A percentile compares a stretch with the other conserved stretches of the same genome.
These are phyloP conservation scores for Hyposoter didymator DNA, from an alignment of 2,888 invertebrate species.

Conservation along the genomic window DNA sequence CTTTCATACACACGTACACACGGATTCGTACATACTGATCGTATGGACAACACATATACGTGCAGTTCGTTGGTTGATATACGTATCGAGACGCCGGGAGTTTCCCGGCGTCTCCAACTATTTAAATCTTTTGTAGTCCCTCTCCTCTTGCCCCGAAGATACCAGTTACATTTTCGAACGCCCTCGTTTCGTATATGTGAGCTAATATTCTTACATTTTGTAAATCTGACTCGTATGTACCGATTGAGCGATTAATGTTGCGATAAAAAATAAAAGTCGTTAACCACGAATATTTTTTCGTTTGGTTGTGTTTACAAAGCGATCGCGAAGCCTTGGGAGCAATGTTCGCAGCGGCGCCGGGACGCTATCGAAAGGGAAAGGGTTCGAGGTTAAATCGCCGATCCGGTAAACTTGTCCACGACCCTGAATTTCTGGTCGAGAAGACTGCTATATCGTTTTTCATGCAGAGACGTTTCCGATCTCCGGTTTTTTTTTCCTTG, in stretches of 20 bases:
- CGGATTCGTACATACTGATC: not conserved
- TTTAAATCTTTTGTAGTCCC: constrained; percentile 79
- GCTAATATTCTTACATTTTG: not conserved
- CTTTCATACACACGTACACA: constrained; percentile 13
- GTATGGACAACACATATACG: not conserved
- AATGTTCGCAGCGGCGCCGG: not conserved
- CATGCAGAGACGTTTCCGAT: not conserved
- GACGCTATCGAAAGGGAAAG: not conserved
- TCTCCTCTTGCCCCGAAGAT: constrained; percentile 52
- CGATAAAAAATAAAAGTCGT: constrained; percentile 25
- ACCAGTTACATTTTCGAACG: constrained; percentile 3
- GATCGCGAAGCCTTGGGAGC: constrained; percentile 9
- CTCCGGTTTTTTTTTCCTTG: not conserved
- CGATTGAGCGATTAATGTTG: constrained; percentile 13
- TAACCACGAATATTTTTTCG: constrained; percentile 19
- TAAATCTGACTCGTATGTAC: constrained; percentile 10
- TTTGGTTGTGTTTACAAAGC: constrained; percentile 39
- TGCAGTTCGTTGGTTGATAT: not conserved
- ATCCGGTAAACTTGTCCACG: not conserved
- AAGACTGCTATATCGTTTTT: not conserved
- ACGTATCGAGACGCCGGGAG: constrained; percentile 65
- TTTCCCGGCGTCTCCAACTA: constrained; percentile 72
- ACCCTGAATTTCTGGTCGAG: not conserved
- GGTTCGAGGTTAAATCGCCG: not conserved
- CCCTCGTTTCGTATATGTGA: not conserved